Conservation (phyloP, 1,140 invertebrate genomes). For the Aricia agestis region DNA sequence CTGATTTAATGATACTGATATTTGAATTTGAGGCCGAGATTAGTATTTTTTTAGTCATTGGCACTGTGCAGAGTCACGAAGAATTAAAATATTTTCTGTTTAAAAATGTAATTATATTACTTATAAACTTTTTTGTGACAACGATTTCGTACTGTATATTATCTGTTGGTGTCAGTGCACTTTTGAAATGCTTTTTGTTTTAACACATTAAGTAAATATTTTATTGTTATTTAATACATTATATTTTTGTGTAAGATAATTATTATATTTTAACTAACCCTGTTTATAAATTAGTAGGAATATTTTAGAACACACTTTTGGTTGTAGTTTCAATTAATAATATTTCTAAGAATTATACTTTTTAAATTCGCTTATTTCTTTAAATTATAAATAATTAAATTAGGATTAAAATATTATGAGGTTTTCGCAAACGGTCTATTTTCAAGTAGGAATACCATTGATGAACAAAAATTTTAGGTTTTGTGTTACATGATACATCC, state of each 20-base stretch:
- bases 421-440: neutral
- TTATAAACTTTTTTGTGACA: neutral
- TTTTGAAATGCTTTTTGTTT: neutral
- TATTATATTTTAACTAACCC: neutral
- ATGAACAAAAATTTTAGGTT: no score
- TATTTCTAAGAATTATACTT: neutral
- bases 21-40: slow-evolving; percentile 27
- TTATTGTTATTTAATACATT: neutral
- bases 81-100: neutral
- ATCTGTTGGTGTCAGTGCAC: neutral
- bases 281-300: neutral
- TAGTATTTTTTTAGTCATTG: neutral
- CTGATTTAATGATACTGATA: slow-evolving; percentile 63
- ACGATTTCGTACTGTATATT: neutral
- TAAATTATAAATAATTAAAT: no score
- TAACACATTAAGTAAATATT: slow-evolving; percentile 20
- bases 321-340: neutral
- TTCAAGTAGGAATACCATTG: neutral
- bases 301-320: neutral
- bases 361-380: no score
- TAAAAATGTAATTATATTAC: neutral
- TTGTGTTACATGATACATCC: no score
- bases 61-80: neutral
- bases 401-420: no score
- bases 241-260: neutral